Conservation (phyloP, 2,797 vertebrate genomes). For the Brachyrhaphis roseni region DNA sequence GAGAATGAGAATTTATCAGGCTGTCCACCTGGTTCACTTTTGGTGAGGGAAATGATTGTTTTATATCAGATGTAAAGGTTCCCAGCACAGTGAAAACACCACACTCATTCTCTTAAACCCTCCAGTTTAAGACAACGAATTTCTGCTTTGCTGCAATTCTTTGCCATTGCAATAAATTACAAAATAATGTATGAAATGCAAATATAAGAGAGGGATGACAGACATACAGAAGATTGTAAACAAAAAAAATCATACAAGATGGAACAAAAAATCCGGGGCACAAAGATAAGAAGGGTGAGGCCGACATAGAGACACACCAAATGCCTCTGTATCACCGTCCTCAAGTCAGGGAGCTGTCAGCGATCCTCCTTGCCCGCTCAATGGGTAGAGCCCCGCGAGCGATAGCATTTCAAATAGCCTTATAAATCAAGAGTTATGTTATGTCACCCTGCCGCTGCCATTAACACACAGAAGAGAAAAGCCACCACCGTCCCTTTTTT, state of each 20-base stretch:
- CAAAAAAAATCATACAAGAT: constrained; percentile 45
- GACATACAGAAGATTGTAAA: constrained; percentile 31
- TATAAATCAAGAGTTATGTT: constrained; percentile 84
- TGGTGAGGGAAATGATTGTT: constrained; percentile 42
- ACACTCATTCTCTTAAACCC: constrained; percentile 18
- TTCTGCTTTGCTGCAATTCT: constrained; percentile 55
- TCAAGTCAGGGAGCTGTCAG: constrained; percentile 77
- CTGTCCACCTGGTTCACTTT: constrained; percentile 36
- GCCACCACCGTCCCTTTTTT: constrained; percentile 45
- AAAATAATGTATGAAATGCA: constrained; percentile 28
- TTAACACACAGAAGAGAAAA: constrained; percentile 77
- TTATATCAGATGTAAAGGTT: constrained; percentile 34
- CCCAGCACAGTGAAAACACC: constrained; percentile 48
- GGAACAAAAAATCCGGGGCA: constrained; percentile 58
- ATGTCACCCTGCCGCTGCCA: constrained; percentile 78
- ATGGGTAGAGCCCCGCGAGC: constrained; percentile 71
- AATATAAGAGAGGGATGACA: constrained; percentile 33
- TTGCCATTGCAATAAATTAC: constrained; percentile 34
- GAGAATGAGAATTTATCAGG: constrained; percentile 66
- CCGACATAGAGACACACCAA: constrained; percentile 57
- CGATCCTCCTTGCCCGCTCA: constrained; percentile 69
- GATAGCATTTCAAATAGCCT: constrained; percentile 80
- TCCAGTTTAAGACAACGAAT: constrained; percentile 38
- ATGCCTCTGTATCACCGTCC: constrained; percentile 67
- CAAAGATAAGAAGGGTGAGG: constrained; percentile 41